These are phyloP conservation scores for Coregonus clupeaformis DNA, from an alignment of 2,113 vertebrate genomes.

Conservation along the genomic window DNA sequence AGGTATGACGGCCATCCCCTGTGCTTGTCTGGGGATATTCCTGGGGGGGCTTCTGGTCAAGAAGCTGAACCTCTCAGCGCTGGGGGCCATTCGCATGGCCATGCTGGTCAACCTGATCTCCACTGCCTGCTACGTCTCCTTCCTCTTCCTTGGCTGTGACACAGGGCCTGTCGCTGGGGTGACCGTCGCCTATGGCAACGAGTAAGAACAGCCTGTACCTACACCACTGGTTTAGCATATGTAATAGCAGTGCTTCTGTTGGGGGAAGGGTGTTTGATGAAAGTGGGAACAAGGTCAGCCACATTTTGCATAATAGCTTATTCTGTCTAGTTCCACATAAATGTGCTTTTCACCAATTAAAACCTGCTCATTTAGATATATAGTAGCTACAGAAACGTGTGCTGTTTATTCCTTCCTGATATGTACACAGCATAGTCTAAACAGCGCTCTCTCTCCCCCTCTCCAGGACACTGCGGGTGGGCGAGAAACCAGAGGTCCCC, in stretches of 20 bases:
- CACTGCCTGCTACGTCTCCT: constrained; percentile 93
- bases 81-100: constrained; percentile 95
- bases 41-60: constrained; percentile 95
- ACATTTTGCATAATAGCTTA: neutral
- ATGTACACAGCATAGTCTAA: neutral
- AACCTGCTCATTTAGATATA: too few relatives aligned
- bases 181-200: constrained; percentile 87
- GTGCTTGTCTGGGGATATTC: constrained; percentile 96
- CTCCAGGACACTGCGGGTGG: constrained; percentile 78
- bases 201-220: constrained; percentile 73
- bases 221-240: constrained; percentile 15
- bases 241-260: neutral
- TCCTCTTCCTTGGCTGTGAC: constrained; percentile 96
- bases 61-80: constrained; percentile 92
- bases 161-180: constrained; percentile 94
- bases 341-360: neutral
- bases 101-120: constrained; percentile 98
- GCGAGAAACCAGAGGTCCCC: constrained; percentile 80
- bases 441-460: neutral
- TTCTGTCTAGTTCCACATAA: neutral
- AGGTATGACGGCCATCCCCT: constrained; percentile 98
- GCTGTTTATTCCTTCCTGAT: neutral
- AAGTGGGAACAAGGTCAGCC: neutral
- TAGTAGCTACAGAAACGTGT: too few relatives aligned
- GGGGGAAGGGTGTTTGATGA: neutral